These are phyloP conservation scores for Hyla sarda DNA, from an alignment of 2,113 vertebrate species.

Conservation along the genomic window DNA sequence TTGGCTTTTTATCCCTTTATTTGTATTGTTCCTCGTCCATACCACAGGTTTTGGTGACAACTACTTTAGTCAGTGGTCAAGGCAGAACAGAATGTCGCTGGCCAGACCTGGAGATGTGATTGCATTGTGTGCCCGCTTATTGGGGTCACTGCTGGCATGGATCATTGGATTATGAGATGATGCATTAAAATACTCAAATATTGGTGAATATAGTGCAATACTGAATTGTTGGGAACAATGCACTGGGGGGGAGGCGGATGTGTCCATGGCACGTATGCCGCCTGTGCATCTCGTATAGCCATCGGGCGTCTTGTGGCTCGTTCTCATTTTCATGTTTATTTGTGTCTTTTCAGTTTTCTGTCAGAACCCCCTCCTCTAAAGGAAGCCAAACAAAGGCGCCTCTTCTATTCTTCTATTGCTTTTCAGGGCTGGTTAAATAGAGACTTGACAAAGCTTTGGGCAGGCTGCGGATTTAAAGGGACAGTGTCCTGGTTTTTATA, in stretches of 20 bases:
- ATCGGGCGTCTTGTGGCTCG: conserved; percentile 83
- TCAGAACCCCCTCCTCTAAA: conserved; percentile 72
- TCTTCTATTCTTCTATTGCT: conserved; percentile 84
- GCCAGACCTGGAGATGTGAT: too few species aligned
- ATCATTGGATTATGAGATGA: too few species aligned
- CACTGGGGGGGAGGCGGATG: background rate
- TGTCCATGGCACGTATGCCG: conserved; percentile 69
- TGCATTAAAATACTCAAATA: background rate
- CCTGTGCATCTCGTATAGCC: conserved; percentile 77
- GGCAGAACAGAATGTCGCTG: too few species aligned
- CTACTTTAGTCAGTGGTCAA: background rate
- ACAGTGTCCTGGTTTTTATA: conserved; percentile 63
- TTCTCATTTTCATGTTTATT: conserved; percentile 86
- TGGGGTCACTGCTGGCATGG: too few species aligned
- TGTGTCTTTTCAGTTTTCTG: conserved; percentile 82
- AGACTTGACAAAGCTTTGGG: conserved; percentile 87
- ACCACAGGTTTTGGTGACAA: conserved; percentile 4
- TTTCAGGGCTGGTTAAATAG: conserved; percentile 90
- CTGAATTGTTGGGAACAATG: background rate
- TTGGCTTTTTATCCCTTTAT: conserved; percentile 43
- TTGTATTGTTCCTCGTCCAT: background rate
- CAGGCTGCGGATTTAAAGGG: conserved; percentile 86
- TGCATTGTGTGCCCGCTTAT: too few species aligned
- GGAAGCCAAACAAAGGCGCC: conserved; percentile 89
- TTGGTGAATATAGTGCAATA: background rate